Evolutionary conservation across 1,140 invertebrate species (phyloP), one percentile per base, ranked within the genome.

Genomic region (Drosophila tani): DNA sequence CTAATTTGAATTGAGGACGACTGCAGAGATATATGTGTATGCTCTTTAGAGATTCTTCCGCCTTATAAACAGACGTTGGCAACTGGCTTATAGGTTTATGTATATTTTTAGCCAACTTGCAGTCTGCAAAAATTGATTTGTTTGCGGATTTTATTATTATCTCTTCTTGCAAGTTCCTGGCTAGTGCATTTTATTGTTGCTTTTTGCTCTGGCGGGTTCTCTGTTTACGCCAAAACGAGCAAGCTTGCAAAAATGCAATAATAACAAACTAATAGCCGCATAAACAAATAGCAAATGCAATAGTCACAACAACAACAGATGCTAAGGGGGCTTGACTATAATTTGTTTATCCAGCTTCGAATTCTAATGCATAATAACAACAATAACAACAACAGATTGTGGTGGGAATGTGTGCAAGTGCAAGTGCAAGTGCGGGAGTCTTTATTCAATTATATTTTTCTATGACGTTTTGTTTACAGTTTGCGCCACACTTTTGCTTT

Each of bases 391-490:
- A 47, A 51, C 8, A 41, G 29, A 5, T 14, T 56, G 47, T 49
- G 62, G 15, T 55, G 51, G 51, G 51, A 38, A 32, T 53, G 29
- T 62, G 59, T 49, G 50, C 43, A 57, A 47, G n/a, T n/a, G n/a
- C n/a, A n/a, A n/a, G 40, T 74, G 57, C 55, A 43, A 63, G 38
- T 51, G 49, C 53, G 38, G 53, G 57, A 53, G 49, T 38, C 40
- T 58, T 12, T 57, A 67, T 50, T n/a, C 63, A 58, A 66, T 19
- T 35, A 3, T 19, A 53, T 35, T 53, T 53, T 40, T 63, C 63
- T 62, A 87, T 87, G 83, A 87, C 83, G 84, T 84, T 78, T 82
- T 87, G 81, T 87, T 88, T 88, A 87, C 83, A 81, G 40, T 73
- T 67, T 47, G 40, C 49, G 66, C 38, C 49, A 43, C 60, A 53